Conservation (phyloP, 2,113 vertebrate genomes). For the Pedionomus torquatus region DNA sequence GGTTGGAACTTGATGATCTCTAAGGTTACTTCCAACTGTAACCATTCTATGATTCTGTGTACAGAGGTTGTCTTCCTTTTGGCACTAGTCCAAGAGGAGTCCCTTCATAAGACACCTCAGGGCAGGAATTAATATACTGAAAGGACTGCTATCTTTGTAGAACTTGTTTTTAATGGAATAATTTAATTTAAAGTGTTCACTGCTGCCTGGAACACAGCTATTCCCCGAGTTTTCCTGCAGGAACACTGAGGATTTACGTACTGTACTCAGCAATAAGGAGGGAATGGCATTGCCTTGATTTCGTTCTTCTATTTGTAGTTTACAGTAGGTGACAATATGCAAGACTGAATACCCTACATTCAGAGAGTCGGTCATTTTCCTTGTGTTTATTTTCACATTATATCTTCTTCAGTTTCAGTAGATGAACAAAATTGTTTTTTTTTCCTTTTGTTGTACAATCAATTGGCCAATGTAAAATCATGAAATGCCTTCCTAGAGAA, state of each 20-base stretch:
- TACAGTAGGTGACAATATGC: background rate
- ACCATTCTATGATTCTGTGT: no score
- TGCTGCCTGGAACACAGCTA: background rate
- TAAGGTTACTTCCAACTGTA: no score
- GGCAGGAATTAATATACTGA: background rate
- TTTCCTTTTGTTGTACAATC: background rate
- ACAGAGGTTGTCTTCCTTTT: background rate
- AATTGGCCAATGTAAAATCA: background rate
- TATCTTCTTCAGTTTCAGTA: background rate
- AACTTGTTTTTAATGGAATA: background rate
- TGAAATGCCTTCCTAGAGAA: conserved; percentile 32
- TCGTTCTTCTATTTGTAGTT: background rate
- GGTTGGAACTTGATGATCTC: no score
- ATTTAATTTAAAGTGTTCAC: background rate
- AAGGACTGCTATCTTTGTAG: background rate
- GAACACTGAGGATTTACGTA: background rate
- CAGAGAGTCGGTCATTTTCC: background rate
- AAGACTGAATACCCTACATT: background rate
- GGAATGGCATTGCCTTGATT: background rate
- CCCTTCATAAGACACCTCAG: background rate
- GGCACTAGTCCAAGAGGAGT: background rate
- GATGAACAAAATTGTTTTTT: background rate
- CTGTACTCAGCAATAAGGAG: background rate
- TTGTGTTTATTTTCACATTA: background rate
- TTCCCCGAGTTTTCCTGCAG: background rate